Evolutionary conservation across 2,113 vertebrate species (phyloP).

Genomic region (Charadrius vociferus): DNA sequence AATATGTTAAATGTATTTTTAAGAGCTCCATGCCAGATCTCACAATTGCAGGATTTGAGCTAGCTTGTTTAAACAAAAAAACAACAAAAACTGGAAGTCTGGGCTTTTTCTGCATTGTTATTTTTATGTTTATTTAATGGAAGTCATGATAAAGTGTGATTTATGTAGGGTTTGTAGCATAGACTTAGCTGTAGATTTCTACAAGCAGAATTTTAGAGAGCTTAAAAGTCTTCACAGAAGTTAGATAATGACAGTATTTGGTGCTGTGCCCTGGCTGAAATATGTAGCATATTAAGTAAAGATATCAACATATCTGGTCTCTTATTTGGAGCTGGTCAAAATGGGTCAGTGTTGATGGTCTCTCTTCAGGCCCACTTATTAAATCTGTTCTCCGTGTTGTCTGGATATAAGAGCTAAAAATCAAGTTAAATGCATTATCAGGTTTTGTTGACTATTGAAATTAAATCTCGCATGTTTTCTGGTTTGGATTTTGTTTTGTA

Average conservation of each 20-base stretch:
- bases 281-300: neutral
- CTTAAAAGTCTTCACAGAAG: neutral
- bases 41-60: slow-evolving; percentile 33
- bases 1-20: neutral
- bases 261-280: neutral
- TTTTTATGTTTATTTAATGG: neutral
- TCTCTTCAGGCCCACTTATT: neutral
- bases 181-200: neutral
- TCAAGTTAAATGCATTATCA: neutral
- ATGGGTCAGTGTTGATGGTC: neutral
- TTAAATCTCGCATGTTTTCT: neutral
- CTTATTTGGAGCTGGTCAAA: neutral
- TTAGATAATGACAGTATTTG: neutral
- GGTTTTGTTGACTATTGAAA: neutral
- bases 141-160: neutral
- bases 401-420: neutral
- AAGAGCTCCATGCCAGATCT: neutral
- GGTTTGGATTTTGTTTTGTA: neutral
- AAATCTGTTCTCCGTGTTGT: neutral
- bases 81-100: slow-evolving; percentile 17
- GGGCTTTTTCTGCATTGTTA: neutral
- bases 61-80: slow-evolving; percentile 16
- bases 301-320: neutral
- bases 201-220: neutral
- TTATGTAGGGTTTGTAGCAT: neutral